Percentiles rank a stretch among this genome's conserved stretches.
phyloP scores from a whole-genome alignment of 2,113 vertebrate species.

The Anoura caudifer region DNA sequence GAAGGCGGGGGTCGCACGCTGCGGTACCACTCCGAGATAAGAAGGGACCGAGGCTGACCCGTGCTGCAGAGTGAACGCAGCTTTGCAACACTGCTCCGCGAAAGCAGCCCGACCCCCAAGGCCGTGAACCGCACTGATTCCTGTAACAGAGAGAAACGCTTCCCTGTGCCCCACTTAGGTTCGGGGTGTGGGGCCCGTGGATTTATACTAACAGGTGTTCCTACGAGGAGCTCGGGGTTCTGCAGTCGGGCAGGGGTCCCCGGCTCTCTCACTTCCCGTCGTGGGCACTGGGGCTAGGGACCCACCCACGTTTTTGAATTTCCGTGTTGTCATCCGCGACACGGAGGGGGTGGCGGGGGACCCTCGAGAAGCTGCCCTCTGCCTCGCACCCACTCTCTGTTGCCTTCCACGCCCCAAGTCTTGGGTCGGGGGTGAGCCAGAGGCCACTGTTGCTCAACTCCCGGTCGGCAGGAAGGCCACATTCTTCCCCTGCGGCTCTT shows the following conservation, averaged over 20 bases:
- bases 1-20: background rate
- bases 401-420: background rate
- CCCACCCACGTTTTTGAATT: background rate
- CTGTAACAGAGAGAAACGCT: background rate
- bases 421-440: background rate
- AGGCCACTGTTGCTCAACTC: background rate
- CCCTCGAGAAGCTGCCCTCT: background rate
- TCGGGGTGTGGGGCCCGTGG: background rate
- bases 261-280: background rate
- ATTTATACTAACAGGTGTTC: background rate
- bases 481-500: background rate
- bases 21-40: background rate
- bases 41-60: background rate
- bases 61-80: too few species aligned
- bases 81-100: too few species aligned
- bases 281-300: background rate
- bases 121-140: background rate
- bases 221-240: background rate
- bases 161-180: background rate
- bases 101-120: background rate
- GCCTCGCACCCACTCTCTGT: background rate
- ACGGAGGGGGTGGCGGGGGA: background rate
- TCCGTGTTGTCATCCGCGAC: background rate
- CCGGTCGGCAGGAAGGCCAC: background rate
- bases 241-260: background rate